phyloP scores from a whole-genome alignment of 2,888 invertebrate species.

The Seladonia tumulorum region DNA sequence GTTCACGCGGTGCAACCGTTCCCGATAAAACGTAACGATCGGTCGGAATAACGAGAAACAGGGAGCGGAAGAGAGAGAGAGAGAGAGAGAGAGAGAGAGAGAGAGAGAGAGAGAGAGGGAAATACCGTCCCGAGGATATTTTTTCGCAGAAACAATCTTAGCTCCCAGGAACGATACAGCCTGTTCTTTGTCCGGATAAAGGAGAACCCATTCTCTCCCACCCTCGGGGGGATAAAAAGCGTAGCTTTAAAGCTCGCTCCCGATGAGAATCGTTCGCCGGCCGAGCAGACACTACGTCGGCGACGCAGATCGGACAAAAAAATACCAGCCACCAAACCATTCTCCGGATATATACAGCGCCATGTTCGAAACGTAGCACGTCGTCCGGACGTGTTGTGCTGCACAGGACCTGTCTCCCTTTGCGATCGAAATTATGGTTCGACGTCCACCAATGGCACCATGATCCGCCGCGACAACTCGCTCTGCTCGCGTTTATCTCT shows the following conservation, averaged over 20 bases:
- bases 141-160: constrained; percentile 58
- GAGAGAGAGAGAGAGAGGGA: background rate
- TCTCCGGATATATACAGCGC: constrained; percentile 53
- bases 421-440: constrained; percentile 57
- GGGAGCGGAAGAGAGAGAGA: background rate
- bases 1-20: constrained; percentile 7
- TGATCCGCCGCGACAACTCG: constrained; percentile 15
- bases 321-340: constrained; percentile 49
- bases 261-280: constrained; percentile 63
- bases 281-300: constrained; percentile 56
- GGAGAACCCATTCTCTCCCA: constrained; percentile 18
- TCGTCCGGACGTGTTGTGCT: constrained; percentile 27
- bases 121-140: constrained; percentile 47
- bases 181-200: constrained; percentile 57
- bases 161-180: constrained; percentile 58
- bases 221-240: constrained; percentile 47
- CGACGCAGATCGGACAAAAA: constrained; percentile 59
- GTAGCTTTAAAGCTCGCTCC: constrained; percentile 66
- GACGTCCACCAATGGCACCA: constrained; percentile 36
- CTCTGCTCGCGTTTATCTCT: constrained; percentile 13
- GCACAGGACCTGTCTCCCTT: constrained; percentile 38
- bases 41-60: constrained; percentile 31
- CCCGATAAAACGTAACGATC: constrained; percentile 55
- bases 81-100: background rate
- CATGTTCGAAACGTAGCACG: constrained; percentile 52